A percentile compares a stretch with the other conserved stretches of the same genome.
Conservation (phyloP, 2,888 invertebrate genomes). For the Tetragnatha montana region DNA sequence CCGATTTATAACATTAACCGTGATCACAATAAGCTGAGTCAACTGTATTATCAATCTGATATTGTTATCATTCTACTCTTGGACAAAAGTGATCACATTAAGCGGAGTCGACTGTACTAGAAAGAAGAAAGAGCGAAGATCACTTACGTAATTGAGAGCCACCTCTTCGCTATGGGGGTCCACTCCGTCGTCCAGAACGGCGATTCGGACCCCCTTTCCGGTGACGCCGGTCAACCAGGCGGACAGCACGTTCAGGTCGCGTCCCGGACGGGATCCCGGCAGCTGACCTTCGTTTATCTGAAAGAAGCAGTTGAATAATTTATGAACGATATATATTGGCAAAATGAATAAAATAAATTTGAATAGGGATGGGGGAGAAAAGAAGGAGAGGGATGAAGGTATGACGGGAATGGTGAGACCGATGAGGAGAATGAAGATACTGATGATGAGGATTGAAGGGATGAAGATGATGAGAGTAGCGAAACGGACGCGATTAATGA, state of each 20-base stretch:
- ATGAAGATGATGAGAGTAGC: background rate
- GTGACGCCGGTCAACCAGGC: conserved; percentile 76
- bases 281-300: conserved; percentile 72
- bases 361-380: background rate
- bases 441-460: background rate
- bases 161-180: conserved; percentile 72
- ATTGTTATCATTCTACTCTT: too few species aligned
- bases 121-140: background rate
- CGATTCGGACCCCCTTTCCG: conserved; percentile 75
- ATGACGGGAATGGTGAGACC: background rate
- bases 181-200: conserved; percentile 76
- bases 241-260: conserved; percentile 75
- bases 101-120: too few species aligned
- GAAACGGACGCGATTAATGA: too few species aligned
- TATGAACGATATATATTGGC: too few species aligned
- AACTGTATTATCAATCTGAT: too few species aligned
- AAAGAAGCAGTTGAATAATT: conserved; percentile 12
- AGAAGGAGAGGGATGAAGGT: background rate
- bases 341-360: too few species aligned
- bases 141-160: conserved; percentile 72
- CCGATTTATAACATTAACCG: too few species aligned
- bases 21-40: too few species aligned
- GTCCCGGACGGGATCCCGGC: conserved; percentile 71
- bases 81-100: too few species aligned
- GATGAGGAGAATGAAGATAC: background rate